Conservation (phyloP, 2,113 vertebrate genomes). For the Alosa alosa region DNA sequence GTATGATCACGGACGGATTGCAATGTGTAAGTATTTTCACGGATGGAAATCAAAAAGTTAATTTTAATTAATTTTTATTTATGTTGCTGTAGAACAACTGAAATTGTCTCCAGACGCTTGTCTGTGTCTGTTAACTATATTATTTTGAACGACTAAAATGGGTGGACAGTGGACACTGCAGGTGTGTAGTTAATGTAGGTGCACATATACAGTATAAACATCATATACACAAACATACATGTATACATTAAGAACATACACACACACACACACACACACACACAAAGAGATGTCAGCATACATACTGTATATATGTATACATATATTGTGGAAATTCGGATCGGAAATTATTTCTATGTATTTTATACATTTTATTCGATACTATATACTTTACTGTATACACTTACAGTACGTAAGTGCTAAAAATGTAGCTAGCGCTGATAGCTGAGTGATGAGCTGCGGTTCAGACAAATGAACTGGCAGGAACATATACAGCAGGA, state of each 20-base stretch:
- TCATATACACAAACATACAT: background rate
- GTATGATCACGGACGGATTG: background rate
- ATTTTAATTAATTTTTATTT: too few species aligned
- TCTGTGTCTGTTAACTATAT: background rate
- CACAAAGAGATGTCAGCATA: too few species aligned
- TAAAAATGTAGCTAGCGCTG: background rate
- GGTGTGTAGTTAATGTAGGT: too few species aligned
- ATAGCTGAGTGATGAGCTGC: background rate
- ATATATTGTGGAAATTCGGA: too few species aligned
- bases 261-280: too few species aligned
- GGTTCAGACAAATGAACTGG: background rate
- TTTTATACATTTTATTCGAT: too few species aligned
- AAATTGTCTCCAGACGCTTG: too few species aligned
- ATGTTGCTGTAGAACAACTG: too few species aligned
- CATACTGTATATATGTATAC: too few species aligned
- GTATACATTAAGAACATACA: too few species aligned
- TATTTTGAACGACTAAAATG: background rate
- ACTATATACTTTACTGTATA: background rate
- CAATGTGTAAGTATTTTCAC: background rate
- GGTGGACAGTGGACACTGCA: background rate
- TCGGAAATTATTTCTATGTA: too few species aligned
- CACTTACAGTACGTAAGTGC: background rate
- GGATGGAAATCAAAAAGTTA: background rate
- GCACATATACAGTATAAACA: background rate
- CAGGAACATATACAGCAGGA: background rate